Evolutionary conservation across 2,797 vertebrate genomes (phyloP), one percentile per base, ranked within the genome.

Genomic region (Gallinago stenura): DNA sequence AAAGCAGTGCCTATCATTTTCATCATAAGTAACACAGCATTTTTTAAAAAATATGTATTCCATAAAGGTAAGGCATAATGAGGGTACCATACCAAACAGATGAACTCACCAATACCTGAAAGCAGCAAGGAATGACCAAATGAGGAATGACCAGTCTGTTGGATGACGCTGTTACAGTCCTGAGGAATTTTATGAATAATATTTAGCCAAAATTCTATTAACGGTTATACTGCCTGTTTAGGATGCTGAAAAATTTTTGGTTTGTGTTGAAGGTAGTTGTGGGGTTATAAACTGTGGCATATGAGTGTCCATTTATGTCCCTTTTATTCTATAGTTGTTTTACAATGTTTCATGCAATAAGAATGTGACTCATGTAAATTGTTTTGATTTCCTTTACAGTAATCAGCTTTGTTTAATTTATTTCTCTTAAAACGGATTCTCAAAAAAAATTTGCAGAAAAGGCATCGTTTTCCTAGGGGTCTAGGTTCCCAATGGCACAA

Each of bases 301-400:
- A 41, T 41, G 41, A 43, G 43, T 43, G 43, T 43, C 43, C 17
- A 17, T 43, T 43, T 43, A 43, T 43, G 43, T 18, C 43, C 17
- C 85, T 84, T 94, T 86, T 92, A 31, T 92, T 95, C 78, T 84
- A 17, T 30, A 93, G 26, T 7, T 70, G 33, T 76, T 90, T 77
- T 91, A 86, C n/a, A 88, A 35, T 68, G 31, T 93, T 97, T 95
- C 91, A 81, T 84, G 84, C 64, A 96, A 96, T 89, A 95, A 97
- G 77, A 96, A 58, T 89, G 60, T 84, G 75, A 96, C 65, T 96
- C 37, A 9, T 91, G 82, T 73, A 96, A 95, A 95, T 94, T 93
- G 79, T 46, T 90, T 93, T 88, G 72, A 94, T 96, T 97, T 97
- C 56, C 91, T 97, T 97, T 92, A 83, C 77, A 92, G 89, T 87